A percentile compares a stretch with the other conserved stretches of the same genome.
Evolutionary conservation across 2,888 invertebrate species (phyloP).

Genomic region (Agrilus cyanescens): DNA sequence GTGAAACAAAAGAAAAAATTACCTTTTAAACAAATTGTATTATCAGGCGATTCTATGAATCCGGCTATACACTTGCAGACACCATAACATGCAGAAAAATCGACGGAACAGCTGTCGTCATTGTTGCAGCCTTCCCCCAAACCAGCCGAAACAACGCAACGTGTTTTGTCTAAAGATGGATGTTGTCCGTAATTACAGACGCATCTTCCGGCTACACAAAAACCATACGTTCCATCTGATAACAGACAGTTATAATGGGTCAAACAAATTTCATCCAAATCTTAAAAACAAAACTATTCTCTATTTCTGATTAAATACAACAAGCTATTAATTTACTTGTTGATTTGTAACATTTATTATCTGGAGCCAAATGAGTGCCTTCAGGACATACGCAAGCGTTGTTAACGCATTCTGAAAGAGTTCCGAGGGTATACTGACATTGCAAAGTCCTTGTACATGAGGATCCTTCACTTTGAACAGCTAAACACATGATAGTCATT

Average conservation of each 20-base stretch:
- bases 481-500: slow-evolving; percentile 16
- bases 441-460: slow-evolving; percentile 26
- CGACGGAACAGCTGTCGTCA: slow-evolving; percentile 25
- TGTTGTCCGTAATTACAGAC: slow-evolving; percentile 23
- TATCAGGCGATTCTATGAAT: slow-evolving; percentile 24
- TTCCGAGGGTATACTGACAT: slow-evolving; percentile 24
- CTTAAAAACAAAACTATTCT: slow-evolving; percentile 17
- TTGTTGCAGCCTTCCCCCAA: slow-evolving; percentile 25
- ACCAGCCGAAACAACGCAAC: slow-evolving; percentile 21
- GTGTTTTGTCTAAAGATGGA: slow-evolving; percentile 20
- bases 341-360: slow-evolving; percentile 25
- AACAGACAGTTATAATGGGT: slow-evolving; percentile 26
- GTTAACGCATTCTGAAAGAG: slow-evolving; percentile 21
- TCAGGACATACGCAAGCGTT: slow-evolving; percentile 23
- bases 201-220: slow-evolving; percentile 27
- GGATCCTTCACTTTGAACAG: slow-evolving; percentile 21
- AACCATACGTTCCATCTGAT: slow-evolving; percentile 22
- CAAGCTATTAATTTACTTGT: slow-evolving; percentile 21
- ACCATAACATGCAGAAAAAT: slow-evolving; percentile 24
- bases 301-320: background rate
- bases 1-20: slow-evolving; percentile 3
- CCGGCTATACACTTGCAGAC: slow-evolving; percentile 27
- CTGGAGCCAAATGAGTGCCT: slow-evolving; percentile 21
- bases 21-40: slow-evolving; percentile 28
- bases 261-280: slow-evolving; percentile 25